Evolutionary conservation across 2,888 invertebrate species (phyloP).

Genomic region (Carterocephalus palaemon): DNA sequence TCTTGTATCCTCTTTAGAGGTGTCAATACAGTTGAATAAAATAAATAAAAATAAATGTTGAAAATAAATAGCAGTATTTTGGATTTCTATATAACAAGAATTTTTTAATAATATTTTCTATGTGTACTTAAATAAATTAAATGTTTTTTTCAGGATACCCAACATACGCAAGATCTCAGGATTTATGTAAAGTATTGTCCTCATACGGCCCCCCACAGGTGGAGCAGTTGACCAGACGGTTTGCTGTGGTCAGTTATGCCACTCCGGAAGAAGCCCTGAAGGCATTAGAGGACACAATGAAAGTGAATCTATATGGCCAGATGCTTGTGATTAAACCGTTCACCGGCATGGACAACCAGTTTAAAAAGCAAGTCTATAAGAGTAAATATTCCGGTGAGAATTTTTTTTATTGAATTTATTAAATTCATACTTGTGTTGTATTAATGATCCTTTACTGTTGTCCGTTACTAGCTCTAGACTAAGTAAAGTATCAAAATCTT

Average conservation of each 20-base stretch:
- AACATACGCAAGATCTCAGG: constrained; percentile 47
- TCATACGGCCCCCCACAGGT: constrained; percentile 45
- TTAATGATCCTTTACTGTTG: too few species aligned
- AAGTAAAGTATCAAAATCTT: too few species aligned
- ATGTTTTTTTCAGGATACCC: constrained; percentile 54
- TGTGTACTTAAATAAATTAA: too few species aligned
- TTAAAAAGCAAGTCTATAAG: constrained; percentile 35
- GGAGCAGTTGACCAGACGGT: constrained; percentile 37
- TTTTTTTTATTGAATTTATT: too few species aligned
- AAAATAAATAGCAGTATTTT: too few species aligned
- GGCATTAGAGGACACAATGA: constrained; percentile 37
- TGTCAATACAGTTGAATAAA: too few species aligned
- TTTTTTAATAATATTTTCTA: too few species aligned
- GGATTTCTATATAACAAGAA: too few species aligned
- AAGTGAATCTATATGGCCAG: constrained; percentile 52
- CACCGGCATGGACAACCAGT: constrained; percentile 26
- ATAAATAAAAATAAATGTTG: too few species aligned
- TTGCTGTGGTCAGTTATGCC: constrained; percentile 40
- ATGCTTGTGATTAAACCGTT: constrained; percentile 43
- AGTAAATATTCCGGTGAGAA: constrained; percentile 43
- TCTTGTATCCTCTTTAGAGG: too few species aligned
- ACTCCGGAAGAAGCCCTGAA: constrained; percentile 35
- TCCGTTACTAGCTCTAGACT: too few species aligned
- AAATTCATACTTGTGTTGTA: too few species aligned
- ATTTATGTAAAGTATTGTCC: constrained; percentile 45